These are phyloP conservation scores for Mayetiola destructor DNA, from an alignment of 2,888 invertebrate species.

Conservation along the genomic window DNA sequence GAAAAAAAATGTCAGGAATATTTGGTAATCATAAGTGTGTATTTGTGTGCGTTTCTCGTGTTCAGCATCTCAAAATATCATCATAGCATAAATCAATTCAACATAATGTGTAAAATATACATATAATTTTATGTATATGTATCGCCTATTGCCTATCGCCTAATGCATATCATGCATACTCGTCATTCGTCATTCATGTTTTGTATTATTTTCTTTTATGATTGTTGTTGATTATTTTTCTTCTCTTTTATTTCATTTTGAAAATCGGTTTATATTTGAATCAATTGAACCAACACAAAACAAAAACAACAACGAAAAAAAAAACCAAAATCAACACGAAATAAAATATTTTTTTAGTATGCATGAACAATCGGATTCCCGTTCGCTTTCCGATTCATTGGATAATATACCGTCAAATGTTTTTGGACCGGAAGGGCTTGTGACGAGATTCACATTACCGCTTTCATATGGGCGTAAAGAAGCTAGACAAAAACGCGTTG, in stretches of 20 bases:
- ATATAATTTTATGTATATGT: too few relatives aligned
- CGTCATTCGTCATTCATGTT: too few relatives aligned
- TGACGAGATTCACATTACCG: constrained; percentile 55
- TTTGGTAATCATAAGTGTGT: too few relatives aligned
- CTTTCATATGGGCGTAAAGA: constrained; percentile 65
- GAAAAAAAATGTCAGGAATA: too few relatives aligned
- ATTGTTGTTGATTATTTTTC: not conserved
- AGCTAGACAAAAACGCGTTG: constrained; percentile 66
- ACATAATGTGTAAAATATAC: too few relatives aligned
- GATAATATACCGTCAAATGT: constrained; percentile 39
- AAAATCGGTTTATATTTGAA: constrained; percentile 6
- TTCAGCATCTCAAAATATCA: too few relatives aligned
- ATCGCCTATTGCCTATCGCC: too few relatives aligned
- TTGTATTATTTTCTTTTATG: not conserved
- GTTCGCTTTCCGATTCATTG: constrained; percentile 43
- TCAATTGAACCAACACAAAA: constrained; percentile 7
- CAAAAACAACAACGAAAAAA: constrained; percentile 18
- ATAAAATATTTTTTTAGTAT: constrained; percentile 27
- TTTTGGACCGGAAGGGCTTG: constrained; percentile 45
- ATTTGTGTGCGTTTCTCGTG: too few relatives aligned
- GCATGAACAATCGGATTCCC: constrained; percentile 37
- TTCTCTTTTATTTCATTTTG: not conserved
- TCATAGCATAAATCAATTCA: too few relatives aligned
- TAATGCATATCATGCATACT: too few relatives aligned
- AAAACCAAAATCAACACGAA: constrained; percentile 17